phyloP scores from a whole-genome alignment of 2,888 invertebrate species.

The Hymenopus coronatus region DNA sequence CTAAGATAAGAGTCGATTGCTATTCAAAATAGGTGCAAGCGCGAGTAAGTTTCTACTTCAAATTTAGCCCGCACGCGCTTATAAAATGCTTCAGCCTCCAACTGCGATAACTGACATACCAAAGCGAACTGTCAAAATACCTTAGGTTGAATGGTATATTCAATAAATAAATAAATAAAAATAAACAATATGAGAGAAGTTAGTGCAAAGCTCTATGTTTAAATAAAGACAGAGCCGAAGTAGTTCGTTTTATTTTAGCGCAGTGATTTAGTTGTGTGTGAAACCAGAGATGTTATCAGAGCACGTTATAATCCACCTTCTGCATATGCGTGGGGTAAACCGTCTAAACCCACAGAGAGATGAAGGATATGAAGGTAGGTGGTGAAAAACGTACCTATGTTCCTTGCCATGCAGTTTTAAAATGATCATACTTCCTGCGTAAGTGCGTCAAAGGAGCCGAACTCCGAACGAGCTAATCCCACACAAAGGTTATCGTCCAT shows the following conservation, averaged over 20 bases:
- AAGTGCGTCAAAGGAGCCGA: neutral
- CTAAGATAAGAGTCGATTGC: too few relatives aligned
- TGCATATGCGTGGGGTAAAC: neutral
- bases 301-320: neutral
- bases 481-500: neutral
- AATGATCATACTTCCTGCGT: neutral
- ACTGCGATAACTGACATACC: too few relatives aligned
- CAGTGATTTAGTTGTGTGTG: neutral
- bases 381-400: neutral
- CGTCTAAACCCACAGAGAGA: neutral
- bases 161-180: too few relatives aligned
- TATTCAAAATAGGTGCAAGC: too few relatives aligned
- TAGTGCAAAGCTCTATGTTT: too few relatives aligned
- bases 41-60: too few relatives aligned
- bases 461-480: neutral
- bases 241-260: neutral
- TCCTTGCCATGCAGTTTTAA: neutral
- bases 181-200: too few relatives aligned
- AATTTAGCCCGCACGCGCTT: too few relatives aligned
- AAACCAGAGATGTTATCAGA: neutral
- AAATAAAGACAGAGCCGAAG: neutral
- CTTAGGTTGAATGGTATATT: too few relatives aligned
- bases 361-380: neutral
- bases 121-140: too few relatives aligned
- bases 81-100: too few relatives aligned